A percentile compares a stretch with the other conserved stretches of the same genome.
Evolutionary conservation across 2,888 invertebrate genomes (phyloP).

Genomic region (Trichopoda pennipes): DNA sequence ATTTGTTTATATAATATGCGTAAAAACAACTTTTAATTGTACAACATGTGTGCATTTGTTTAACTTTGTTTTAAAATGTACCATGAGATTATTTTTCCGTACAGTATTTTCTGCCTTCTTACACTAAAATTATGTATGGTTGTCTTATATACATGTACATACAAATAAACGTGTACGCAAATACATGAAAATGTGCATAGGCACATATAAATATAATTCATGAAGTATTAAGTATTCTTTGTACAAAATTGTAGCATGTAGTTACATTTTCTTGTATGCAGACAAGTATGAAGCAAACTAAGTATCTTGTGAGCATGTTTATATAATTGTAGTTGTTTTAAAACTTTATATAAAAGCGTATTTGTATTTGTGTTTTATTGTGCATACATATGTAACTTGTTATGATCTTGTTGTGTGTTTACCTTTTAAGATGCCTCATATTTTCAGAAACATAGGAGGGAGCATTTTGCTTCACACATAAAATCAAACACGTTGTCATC

Average conservation of each 20-base stretch:
- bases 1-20: slow-evolving; percentile 46
- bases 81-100: slow-evolving; percentile 15
- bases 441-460: slow-evolving; percentile 12
- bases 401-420: slow-evolving; percentile 60
- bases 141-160: neutral
- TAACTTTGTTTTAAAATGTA: neutral
- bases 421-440: slow-evolving; percentile 63
- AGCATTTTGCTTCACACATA: slow-evolving; percentile 13
- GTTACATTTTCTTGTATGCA: neutral
- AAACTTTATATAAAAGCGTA: neutral
- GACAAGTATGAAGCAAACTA: neutral
- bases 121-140: neutral
- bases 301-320: neutral
- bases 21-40: slow-evolving; percentile 48
- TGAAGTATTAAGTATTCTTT: neutral
- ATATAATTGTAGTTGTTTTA: slow-evolving; percentile 6
- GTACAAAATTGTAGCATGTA: neutral
- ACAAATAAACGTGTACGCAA: neutral
- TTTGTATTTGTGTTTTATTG: slow-evolving; percentile 37
- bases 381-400: slow-evolving; percentile 41
- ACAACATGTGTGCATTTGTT: slow-evolving; percentile 28
- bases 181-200: neutral
- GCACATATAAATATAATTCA: neutral
- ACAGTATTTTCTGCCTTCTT: slow-evolving; percentile 2
- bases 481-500: neutral